Percentiles rank a stretch among this genome's conserved stretches.
phyloP scores from a whole-genome alignment of 2,113 vertebrate genomes.

The Dicentrarchus labrax region DNA sequence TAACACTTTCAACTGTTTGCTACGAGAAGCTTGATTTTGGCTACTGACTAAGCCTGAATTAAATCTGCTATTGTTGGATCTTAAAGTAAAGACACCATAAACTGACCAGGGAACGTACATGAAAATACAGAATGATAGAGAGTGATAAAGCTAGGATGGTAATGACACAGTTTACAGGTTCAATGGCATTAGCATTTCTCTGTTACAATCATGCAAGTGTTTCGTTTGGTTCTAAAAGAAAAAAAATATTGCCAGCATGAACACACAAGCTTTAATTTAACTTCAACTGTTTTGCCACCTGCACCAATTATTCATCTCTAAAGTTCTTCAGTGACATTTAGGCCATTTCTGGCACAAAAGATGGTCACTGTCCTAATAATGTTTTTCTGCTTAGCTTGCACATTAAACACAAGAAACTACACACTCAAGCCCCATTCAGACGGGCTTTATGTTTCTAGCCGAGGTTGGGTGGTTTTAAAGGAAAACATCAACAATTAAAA shows the following conservation, averaged over 20 bases:
- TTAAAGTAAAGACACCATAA: background rate
- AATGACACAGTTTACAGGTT: background rate
- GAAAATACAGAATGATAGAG: background rate
- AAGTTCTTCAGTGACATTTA: constrained; percentile 12
- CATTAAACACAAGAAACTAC: constrained; percentile 9
- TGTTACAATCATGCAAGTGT: background rate
- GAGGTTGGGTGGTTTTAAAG: background rate
- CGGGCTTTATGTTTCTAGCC: background rate
- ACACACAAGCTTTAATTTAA: background rate
- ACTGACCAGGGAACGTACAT: background rate
- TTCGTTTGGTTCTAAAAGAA: background rate
- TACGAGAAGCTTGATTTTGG: background rate
- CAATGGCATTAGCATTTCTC: too few species aligned
- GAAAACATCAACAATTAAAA: background rate
- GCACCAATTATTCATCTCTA: background rate
- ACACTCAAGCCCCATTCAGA: background rate
- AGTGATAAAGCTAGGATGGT: too few species aligned
- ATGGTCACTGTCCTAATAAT: background rate
- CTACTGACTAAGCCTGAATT: background rate
- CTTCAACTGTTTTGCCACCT: background rate
- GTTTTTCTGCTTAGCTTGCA: constrained; percentile 21
- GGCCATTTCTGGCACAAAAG: constrained; percentile 12
- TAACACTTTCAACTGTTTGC: background rate
- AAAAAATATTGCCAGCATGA: background rate
- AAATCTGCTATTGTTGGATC: background rate